Percentiles rank a stretch among this genome's conserved stretches.
Evolutionary conservation across 2,888 invertebrate genomes (phyloP).

Genomic region (Pinctada fucata): DNA sequence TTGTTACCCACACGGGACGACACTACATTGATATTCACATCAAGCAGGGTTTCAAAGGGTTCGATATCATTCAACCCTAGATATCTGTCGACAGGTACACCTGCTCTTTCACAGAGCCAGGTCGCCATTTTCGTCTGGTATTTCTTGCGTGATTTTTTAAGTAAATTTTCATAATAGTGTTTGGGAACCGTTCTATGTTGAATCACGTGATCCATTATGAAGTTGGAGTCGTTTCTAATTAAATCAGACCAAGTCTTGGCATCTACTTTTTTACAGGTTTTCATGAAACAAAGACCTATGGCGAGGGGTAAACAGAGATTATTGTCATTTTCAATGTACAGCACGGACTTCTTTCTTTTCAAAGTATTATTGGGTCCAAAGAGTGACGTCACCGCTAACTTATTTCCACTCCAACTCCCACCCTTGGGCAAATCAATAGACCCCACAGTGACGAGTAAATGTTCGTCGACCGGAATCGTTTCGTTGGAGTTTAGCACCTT

Average conservation of each 20-base stretch:
- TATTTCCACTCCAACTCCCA: constrained; percentile 23
- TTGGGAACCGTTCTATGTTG: constrained; percentile 14
- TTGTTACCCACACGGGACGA: constrained; percentile 20
- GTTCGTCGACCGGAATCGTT: constrained; percentile 26
- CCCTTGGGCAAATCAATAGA: constrained; percentile 33
- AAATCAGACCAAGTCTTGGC: constrained; percentile 5
- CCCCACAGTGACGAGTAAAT: constrained; percentile 28
- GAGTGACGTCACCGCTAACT: constrained; percentile 29
- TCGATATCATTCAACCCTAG: constrained; percentile 20
- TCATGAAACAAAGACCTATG: constrained; percentile 25
- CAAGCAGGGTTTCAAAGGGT: constrained; percentile 17
- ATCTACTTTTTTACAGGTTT: constrained; percentile 23
- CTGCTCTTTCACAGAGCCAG: constrained; percentile 4
- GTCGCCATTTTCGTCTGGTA: constrained; percentile 15
- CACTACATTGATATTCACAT: constrained; percentile 21
- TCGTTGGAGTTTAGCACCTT: constrained; percentile 40
- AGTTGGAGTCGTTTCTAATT: background rate
- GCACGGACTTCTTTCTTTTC: constrained; percentile 26
- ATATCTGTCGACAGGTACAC: constrained; percentile 12
- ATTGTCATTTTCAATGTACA: constrained; percentile 32
- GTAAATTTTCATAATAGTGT: constrained; percentile 14
- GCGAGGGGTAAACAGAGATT: constrained; percentile 32
- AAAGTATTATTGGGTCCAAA: constrained; percentile 32
- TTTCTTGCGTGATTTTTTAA: constrained; percentile 23
- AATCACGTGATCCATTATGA: background rate